Percentiles rank a stretch among this genome's conserved stretches.
Evolutionary conservation across 2,888 invertebrate species (phyloP).

Genomic region (Lordiphosa fenestrarum): DNA sequence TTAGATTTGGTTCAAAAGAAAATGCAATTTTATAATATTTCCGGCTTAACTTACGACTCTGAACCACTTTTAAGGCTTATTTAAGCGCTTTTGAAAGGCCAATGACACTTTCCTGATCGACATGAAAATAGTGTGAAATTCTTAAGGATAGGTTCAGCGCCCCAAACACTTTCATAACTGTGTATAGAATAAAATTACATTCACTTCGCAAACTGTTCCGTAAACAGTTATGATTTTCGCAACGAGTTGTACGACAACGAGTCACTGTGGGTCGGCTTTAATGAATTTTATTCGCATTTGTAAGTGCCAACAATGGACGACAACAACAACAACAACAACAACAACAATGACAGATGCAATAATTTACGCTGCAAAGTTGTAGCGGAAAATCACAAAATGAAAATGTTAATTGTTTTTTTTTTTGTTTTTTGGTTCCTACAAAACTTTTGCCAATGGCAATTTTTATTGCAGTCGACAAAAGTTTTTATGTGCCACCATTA

Average conservation of each 20-base stretch:
- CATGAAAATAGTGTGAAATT: too few species aligned
- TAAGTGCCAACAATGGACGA: conserved; percentile 38
- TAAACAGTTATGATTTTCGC: too few species aligned
- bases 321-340: conserved; percentile 25
- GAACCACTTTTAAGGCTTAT: too few species aligned
- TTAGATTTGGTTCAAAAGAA: too few species aligned
- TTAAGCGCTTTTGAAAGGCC: too few species aligned
- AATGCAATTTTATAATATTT: too few species aligned
- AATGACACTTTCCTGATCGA: too few species aligned
- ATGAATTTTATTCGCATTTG: conserved; percentile 62
- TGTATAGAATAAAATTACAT: too few species aligned
- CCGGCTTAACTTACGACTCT: too few species aligned
- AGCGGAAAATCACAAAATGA: conserved; percentile 66
- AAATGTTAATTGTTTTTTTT: conserved; percentile 70
- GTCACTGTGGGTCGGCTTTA: conserved; percentile 33
- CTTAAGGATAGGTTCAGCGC: too few species aligned
- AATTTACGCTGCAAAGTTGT: conserved; percentile 57
- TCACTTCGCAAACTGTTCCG: too few species aligned
- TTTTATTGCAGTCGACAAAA: conserved; percentile 64
- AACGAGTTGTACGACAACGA: background rate
- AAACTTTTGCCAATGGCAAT: conserved; percentile 58
- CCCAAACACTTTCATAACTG: too few species aligned
- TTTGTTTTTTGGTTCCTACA: conserved; percentile 31
- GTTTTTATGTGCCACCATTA: conserved; percentile 70
- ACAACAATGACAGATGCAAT: conserved; percentile 44